A percentile compares a stretch with the other conserved stretches of the same genome.
These are phyloP conservation scores for Enteromius anoplus DNA, from an alignment of 2,797 vertebrate species.

Conservation along the genomic window DNA sequence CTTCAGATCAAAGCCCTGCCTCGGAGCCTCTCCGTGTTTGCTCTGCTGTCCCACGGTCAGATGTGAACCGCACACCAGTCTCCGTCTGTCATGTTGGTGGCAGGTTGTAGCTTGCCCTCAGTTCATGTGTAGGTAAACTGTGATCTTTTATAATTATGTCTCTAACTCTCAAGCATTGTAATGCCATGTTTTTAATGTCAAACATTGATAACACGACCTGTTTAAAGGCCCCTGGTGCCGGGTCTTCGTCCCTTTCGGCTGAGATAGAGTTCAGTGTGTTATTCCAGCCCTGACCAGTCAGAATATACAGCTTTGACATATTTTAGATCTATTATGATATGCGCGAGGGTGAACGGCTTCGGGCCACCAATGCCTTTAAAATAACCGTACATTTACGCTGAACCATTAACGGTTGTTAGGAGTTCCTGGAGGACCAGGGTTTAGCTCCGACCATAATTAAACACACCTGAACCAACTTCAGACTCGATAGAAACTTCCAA, in stretches of 20 bases:
- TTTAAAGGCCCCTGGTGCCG: not conserved
- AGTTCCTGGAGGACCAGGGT: not conserved
- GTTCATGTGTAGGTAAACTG: constrained; percentile 1
- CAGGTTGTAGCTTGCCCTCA: constrained; percentile 20
- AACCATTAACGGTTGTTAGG: not conserved
- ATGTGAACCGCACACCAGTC: not conserved
- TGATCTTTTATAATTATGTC: not conserved
- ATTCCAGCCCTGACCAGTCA: not conserved
- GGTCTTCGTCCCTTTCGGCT: too few species aligned
- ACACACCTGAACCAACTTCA: not conserved
- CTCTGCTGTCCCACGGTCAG: not conserved
- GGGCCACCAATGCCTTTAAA: not conserved
- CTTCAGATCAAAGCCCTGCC: not conserved
- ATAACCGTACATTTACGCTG: not conserved
- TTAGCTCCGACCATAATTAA: not conserved
- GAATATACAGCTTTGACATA: not conserved
- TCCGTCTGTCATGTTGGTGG: not conserved
- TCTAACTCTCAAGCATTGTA: not conserved
- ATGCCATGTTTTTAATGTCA: not conserved
- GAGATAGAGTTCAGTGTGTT: not conserved
- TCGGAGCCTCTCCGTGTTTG: not conserved
- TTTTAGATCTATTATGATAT: not conserved
- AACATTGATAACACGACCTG: not conserved
- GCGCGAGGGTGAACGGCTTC: not conserved
- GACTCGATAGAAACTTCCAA: not conserved